Base-by-base conservation (phyloP, 2,113 vertebrate genomes). In the Mormoops blainvillei region DNA sequence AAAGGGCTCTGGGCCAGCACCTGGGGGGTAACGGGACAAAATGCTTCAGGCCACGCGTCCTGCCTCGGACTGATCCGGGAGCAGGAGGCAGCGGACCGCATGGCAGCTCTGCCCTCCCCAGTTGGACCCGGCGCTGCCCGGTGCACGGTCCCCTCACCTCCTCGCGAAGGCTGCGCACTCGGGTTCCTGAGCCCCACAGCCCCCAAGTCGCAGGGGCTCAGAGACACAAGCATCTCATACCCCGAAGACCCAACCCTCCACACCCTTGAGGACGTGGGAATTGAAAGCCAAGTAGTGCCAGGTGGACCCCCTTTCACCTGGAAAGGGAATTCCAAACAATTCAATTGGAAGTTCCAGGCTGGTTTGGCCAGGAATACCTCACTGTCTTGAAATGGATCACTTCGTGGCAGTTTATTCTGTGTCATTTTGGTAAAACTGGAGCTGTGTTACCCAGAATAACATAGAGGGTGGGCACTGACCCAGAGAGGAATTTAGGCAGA, bases 151-250 rank as follows among this genome's bases (percentile, higher is more conserved):
- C 5, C 61, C 4, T 67, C 2, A 0, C 26, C 38, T 16, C 31
- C 1, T 4, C 28, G 1, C 5, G 8, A 61, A 58, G 38, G 38
- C 33, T 38, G 22, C 24, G 24, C 1, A 14, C 61, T 33, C 8
- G 11, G 33, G 2, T 24, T 31, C 24, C 63, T 0, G 8, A 63
- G 1, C n/a, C 24, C 38, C 28, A 24, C 11, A 11, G 33, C 18
- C 68, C 8, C n/a, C 8, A 3, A 24, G 5, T 41, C 76, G 4
- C 24, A 0, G 5, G 13, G 1, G 36, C 33, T 71, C 43, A 48
- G 36, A 36, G 38, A 8, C 43, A 5, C 10, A 0, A 4, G 14
- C 6, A 11, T 26, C 41, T 13, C 43, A 20, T 6, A 22, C 0
- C 7, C 22, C 11, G 28, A 36, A 12, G 52, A 1, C 10, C 38